Evolutionary conservation across 2,888 invertebrate species (phyloP).

Genomic region (Lochmaea crataegi): DNA sequence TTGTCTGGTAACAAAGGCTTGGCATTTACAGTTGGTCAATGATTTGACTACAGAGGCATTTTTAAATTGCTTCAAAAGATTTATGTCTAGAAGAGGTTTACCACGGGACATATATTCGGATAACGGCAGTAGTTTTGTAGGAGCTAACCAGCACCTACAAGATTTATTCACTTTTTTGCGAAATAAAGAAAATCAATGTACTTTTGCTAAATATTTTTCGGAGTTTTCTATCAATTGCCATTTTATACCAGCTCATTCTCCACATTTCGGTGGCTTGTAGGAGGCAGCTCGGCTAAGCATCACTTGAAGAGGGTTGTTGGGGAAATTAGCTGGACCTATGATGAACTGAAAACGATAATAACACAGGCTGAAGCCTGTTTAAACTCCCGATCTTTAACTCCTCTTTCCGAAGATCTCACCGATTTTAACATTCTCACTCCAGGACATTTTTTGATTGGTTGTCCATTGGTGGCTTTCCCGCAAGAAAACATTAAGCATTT

Average conservation of each 20-base stretch:
- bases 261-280: neutral
- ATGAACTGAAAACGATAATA: conserved; percentile 23
- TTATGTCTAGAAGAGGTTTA: too few relatives aligned
- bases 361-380: neutral
- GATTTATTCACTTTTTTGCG: too few relatives aligned
- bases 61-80: too few relatives aligned
- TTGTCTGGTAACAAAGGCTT: too few relatives aligned
- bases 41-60: too few relatives aligned
- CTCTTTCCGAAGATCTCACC: conserved; percentile 5
- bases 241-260: conserved; percentile 1
- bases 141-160: too few relatives aligned
- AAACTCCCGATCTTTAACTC: too few relatives aligned
- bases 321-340: conserved; percentile 9
- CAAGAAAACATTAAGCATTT: conserved; percentile 7
- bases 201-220: too few relatives aligned
- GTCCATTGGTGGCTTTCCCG: conserved; percentile 12
- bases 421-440: conserved; percentile 17
- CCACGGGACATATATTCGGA: too few relatives aligned
- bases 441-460: conserved; percentile 13
- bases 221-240: conserved; percentile 18
- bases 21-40: too few relatives aligned
- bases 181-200: too few relatives aligned
- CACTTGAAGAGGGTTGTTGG: conserved; percentile 15
- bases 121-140: too few relatives aligned
- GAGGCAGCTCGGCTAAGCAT: conserved; percentile 1